phyloP scores from a whole-genome alignment of 2,797 vertebrate species.

The Sebastes matsubarae region DNA sequence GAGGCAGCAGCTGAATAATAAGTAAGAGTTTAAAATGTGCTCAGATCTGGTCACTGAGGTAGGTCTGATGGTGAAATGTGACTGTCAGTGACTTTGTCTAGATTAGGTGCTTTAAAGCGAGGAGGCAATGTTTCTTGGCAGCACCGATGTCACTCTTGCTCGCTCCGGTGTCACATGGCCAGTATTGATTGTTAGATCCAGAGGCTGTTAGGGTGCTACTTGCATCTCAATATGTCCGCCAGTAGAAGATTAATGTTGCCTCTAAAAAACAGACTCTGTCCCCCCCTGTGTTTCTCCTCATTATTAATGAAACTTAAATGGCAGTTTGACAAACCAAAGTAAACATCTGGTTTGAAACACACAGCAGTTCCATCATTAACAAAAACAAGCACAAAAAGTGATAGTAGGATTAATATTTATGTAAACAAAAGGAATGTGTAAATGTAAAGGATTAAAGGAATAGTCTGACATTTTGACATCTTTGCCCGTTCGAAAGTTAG shows the following conservation, averaged over 20 bases:
- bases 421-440: background rate
- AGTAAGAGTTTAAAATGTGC: slow-evolving; percentile 1
- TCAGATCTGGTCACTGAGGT: slow-evolving; percentile 5
- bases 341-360: slow-evolving; percentile 11
- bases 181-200: slow-evolving; percentile 70
- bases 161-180: slow-evolving; percentile 32
- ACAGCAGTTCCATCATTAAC: background rate
- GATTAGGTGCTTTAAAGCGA: slow-evolving; percentile 52
- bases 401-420: background rate
- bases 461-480: background rate
- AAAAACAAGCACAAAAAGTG: background rate
- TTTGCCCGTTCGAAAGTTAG: background rate
- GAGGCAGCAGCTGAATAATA: slow-evolving; percentile 11
- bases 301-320: slow-evolving; percentile 57
- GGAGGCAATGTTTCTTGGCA: slow-evolving; percentile 46
- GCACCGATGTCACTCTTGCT: slow-evolving; percentile 45
- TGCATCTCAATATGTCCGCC: slow-evolving; percentile 69
- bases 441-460: background rate
- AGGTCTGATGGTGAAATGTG: slow-evolving; percentile 35
- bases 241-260: slow-evolving; percentile 60
- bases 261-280: slow-evolving; percentile 32
- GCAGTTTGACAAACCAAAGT: slow-evolving; percentile 23
- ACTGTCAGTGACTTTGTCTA: slow-evolving; percentile 36
- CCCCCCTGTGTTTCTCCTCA: slow-evolving; percentile 23
- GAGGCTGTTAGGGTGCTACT: slow-evolving; percentile 54